These are phyloP conservation scores for Chironomus riparius DNA, from an alignment of 2,888 invertebrate species.

Conservation along the genomic window DNA sequence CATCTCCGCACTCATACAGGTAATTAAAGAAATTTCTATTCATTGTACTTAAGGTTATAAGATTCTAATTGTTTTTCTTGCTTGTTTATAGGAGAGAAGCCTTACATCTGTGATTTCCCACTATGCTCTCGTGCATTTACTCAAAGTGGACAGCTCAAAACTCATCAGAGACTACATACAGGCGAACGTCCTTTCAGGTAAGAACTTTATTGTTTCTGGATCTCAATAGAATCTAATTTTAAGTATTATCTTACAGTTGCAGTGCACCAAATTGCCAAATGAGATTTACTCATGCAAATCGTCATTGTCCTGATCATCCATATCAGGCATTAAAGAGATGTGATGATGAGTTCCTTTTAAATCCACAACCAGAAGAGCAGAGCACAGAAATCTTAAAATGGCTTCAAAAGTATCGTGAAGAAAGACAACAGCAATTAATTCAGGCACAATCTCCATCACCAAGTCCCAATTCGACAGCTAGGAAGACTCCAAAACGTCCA, in stretches of 20 bases:
- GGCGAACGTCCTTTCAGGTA: constrained; percentile 57
- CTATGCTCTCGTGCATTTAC: constrained; percentile 62
- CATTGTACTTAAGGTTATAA: neutral
- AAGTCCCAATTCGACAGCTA: constrained; percentile 34
- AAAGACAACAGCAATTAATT: constrained; percentile 30
- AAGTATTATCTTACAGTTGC: constrained; percentile 42
- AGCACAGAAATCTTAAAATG: constrained; percentile 46
- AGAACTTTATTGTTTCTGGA: too few relatives aligned
- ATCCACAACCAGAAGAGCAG: constrained; percentile 44
- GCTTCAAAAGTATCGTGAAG: constrained; percentile 41
- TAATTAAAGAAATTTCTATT: constrained; percentile 32
- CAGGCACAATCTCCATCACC: constrained; percentile 8
- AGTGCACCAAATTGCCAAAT: constrained; percentile 52
- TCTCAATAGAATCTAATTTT: too few relatives aligned
- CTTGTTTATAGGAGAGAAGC: constrained; percentile 53
- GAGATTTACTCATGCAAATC: constrained; percentile 66
- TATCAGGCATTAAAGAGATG: constrained; percentile 48
- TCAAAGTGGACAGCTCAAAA: constrained; percentile 68
- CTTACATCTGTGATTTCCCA: constrained; percentile 64
- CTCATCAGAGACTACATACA: constrained; percentile 66
- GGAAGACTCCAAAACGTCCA: constrained; percentile 33
- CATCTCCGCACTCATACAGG: constrained; percentile 57
- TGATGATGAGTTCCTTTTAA: constrained; percentile 45
- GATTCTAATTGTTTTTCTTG: constrained; percentile 12
- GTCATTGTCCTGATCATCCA: constrained; percentile 65